Evolutionary conservation across 1,140 invertebrate species (phyloP), one percentile per base, ranked within the genome.

Genomic region (Microplitis demolitor): DNA sequence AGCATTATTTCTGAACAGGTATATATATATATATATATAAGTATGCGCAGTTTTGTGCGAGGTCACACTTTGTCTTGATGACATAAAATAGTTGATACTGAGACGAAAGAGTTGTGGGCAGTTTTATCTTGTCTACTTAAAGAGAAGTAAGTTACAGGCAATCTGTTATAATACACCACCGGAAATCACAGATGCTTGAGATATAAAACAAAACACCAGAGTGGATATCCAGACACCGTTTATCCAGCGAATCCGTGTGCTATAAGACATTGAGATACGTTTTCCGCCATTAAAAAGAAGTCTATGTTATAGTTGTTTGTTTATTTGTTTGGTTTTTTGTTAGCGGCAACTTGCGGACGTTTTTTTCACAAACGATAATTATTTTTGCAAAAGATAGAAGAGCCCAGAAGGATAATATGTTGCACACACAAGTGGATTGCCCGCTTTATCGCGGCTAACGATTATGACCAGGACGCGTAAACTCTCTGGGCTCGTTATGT

Each of bases 401-500:
- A 45, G 39, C 39, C 39, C 39, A 45, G 37, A 16, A 35, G n/a
- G 62, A 54, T 8, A 61, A 9, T 61, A 34, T 13, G 16, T 61
- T 54, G 5, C 53, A 62, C 39, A 14, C n/a, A 9, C 45, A 66
- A 50, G 63, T 16, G 16, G 45, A 66, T 66, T 37, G 37, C 4
- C 37, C 16, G 63, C 60, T 45, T 53, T 63, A 71, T 71, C 69
- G 31, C 62, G 45, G 69, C 51, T 71, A 71, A 71, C 69, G 69
- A 71, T 71, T 71, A 71, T 71, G 69, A 71, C 58, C 39, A 53
- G 69, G 35, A 63, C 61, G 61, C 69, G 69, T 51, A 71, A 62
- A 31, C 5, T 33, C 56, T 37, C 24, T 24, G 35, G 51, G 14
- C 69, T 71, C 60, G 69, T 71, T 71, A 71, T 16, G 39, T 66